Evolutionary conservation across 2,797 vertebrate genomes (phyloP), one percentile per base, ranked within the genome.

Genomic region (Pteropus rufus): DNA sequence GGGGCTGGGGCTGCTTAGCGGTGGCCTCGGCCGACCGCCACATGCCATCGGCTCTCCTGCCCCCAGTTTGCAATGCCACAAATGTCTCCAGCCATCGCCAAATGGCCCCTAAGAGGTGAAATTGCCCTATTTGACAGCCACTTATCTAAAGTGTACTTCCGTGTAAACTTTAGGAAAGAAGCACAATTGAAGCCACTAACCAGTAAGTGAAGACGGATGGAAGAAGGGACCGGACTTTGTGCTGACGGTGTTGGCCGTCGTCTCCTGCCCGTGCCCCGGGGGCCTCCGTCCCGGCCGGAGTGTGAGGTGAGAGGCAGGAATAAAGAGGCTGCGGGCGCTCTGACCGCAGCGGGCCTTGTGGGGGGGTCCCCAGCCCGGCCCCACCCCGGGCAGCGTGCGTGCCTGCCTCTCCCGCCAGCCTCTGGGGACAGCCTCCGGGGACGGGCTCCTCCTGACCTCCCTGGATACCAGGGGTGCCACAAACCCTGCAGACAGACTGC

Each of bases 321-420:
- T 21, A 12, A 34, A 12, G 5, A 10, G 0, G 26, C 54, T 6
- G 41, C 62, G 56, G n/a, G 26, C 26, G 29, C 1, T 4, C 15
- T 31, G 81, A 7, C 10, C 67, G 10, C 0, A 4, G 4, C 84
- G n/a, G 52, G 52, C 19, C 36, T 0, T 0, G 8, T 1, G 36
- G 75, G 46, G 29, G 58, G 41, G 15, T 6, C 52, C 36, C 36
- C 52, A 11, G 52, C 49, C 34, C 1, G 6, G 7, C 46, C 49
- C 54, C 16, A 15, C 3, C 46, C 23, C 5, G 0, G 24, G 31
- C 10, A 1, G 18, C 0, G 1, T 16, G 62, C 4, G 1, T 0
- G 0, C 0, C 3, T 2, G 4, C 2, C 16, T 10, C 15, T 14
- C 56, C 34, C 8, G 46, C 15, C 26, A 11, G 60, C 21, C 72